Percentiles rank a stretch among this genome's conserved stretches.
These are phyloP conservation scores for Furcula furcula DNA, from an alignment of 2,888 invertebrate species.

Conservation along the genomic window DNA sequence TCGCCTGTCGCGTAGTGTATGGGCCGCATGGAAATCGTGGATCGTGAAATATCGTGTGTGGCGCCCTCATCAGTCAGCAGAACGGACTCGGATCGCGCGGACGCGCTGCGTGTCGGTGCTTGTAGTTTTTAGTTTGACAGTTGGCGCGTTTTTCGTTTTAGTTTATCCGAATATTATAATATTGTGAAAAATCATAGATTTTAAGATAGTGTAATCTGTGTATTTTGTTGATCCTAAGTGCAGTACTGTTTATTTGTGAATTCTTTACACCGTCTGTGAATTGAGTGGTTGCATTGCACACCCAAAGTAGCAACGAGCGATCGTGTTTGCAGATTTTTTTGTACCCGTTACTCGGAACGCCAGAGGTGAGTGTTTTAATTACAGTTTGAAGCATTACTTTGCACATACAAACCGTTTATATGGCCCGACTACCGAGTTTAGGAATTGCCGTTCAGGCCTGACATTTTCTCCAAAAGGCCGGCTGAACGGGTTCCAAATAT, in stretches of 20 bases:
- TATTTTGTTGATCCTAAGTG: slow-evolving; percentile 72
- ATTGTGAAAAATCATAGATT: slow-evolving; percentile 77
- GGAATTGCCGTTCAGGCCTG: slow-evolving; percentile 45
- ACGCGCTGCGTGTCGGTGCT: slow-evolving; percentile 76
- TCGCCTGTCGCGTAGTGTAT: slow-evolving; percentile 46
- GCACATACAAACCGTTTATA: slow-evolving; percentile 21
- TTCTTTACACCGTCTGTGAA: slow-evolving; percentile 72
- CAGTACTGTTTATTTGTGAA: slow-evolving; percentile 74
- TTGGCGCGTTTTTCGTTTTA: slow-evolving; percentile 79
- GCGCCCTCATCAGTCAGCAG: slow-evolving; percentile 65
- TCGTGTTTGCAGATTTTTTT: slow-evolving; percentile 68
- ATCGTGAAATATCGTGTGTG: slow-evolving; percentile 29
- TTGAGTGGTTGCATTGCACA: slow-evolving; percentile 64
- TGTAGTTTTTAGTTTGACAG: slow-evolving; percentile 81
- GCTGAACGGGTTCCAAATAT: slow-evolving; percentile 67
- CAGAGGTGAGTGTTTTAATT: slow-evolving; percentile 58
- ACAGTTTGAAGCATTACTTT: slow-evolving; percentile 23
- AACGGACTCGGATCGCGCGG: slow-evolving; percentile 78
- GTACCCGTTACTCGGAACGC: slow-evolving; percentile 48
- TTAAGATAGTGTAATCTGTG: slow-evolving; percentile 79
- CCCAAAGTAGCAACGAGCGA: slow-evolving; percentile 62
- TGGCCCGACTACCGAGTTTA: slow-evolving; percentile 12
- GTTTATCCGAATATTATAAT: slow-evolving; percentile 63
- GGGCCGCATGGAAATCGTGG: slow-evolving; percentile 43
- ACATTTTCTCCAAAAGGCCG: slow-evolving; percentile 52